Percentiles rank a stretch among this genome's conserved stretches.
These are phyloP conservation scores for Thamnophis sirtalis DNA, from an alignment of 2,113 vertebrate genomes.

Conservation along the genomic window DNA sequence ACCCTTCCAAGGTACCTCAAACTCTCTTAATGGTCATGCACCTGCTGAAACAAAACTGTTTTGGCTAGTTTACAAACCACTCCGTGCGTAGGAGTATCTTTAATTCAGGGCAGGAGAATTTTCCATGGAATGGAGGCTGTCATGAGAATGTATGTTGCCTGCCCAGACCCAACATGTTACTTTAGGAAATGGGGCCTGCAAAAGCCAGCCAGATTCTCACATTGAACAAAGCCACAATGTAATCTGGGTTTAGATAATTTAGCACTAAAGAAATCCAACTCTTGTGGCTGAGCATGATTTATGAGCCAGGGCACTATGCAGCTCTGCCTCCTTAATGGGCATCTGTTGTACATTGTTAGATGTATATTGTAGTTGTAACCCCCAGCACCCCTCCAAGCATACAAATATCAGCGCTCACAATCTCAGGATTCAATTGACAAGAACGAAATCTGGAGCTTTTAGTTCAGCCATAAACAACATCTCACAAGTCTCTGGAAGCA, in stretches of 20 bases:
- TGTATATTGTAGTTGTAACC: background rate
- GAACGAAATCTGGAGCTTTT: background rate
- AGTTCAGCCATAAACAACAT: background rate
- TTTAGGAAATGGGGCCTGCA: background rate
- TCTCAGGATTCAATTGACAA: background rate
- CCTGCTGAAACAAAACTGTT: background rate
- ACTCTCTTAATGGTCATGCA: background rate
- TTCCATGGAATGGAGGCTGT: background rate
- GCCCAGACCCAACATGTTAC: background rate
- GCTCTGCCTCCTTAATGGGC: background rate
- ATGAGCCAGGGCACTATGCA: background rate
- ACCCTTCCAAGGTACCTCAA: background rate
- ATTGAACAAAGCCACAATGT: background rate
- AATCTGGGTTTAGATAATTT: background rate
- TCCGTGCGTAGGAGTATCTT: background rate
- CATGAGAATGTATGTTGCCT: background rate
- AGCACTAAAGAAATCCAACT: background rate
- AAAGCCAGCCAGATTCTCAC: background rate
- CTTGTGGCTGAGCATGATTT: background rate
- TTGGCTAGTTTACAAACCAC: background rate
- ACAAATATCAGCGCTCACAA: background rate
- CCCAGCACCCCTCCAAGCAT: background rate
- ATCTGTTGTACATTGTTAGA: background rate
- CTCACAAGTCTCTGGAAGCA: background rate
- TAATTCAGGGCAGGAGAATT: background rate